These are phyloP conservation scores for Eretmocerus hayati DNA, from an alignment of 2,888 invertebrate genomes.

Conservation along the genomic window DNA sequence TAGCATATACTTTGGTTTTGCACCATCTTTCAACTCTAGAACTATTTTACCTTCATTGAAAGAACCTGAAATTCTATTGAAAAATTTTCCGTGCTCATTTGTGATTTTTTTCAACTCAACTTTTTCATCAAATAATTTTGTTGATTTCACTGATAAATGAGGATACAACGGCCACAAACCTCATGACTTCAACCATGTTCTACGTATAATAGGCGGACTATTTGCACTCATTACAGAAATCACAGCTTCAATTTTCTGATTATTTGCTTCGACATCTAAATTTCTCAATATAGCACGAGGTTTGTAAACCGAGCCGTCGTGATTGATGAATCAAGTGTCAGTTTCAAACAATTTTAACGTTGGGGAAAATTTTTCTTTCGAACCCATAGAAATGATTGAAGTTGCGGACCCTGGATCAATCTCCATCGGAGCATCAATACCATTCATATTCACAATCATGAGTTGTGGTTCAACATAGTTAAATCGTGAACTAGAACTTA, in stretches of 20 bases:
- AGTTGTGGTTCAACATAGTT: no score
- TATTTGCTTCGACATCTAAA: no score
- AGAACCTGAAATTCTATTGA: background rate
- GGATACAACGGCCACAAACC: constrained; percentile 1
- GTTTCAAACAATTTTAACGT: no score
- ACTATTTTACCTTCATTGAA: constrained; percentile 5
- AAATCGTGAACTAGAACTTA: no score
- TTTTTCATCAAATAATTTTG: background rate
- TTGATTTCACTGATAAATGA: background rate
- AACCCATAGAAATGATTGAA: no score
- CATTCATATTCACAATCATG: no score
- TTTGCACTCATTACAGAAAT: background rate
- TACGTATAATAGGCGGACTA: background rate
- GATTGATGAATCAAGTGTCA: no score
- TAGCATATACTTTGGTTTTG: constrained; percentile 6
- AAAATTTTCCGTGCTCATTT: background rate
- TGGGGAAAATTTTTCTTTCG: no score
- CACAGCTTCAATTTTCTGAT: background rate
- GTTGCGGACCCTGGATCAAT: no score
- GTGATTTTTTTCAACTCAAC: background rate
- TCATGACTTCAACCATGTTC: background rate
- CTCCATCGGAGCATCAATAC: no score
- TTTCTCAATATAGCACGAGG: no score
- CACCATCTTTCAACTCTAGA: constrained; percentile 12
- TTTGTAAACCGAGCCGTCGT: no score